These are phyloP conservation scores for Cosmorhoe ocellata DNA, from an alignment of 2,888 invertebrate genomes.

Conservation along the genomic window DNA sequence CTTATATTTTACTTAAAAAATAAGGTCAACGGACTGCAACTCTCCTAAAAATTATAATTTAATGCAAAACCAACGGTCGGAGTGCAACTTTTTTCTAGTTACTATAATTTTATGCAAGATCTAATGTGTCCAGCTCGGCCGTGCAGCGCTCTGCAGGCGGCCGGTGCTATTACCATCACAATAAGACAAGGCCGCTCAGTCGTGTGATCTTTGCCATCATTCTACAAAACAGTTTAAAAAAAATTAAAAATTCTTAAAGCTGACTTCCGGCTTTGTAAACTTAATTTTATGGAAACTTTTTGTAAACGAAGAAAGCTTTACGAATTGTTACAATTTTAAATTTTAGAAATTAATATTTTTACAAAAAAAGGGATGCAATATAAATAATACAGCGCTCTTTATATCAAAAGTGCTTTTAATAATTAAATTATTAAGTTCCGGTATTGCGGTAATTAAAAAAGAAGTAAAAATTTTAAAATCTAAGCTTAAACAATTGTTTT, in stretches of 20 bases:
- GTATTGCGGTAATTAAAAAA: too few species aligned
- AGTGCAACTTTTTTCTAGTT: conserved; percentile 43
- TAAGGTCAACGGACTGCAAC: conserved; percentile 15
- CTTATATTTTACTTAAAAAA: not conserved
- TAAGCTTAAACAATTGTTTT: too few species aligned
- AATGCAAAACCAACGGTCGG: conserved; percentile 43
- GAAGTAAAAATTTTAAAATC: too few species aligned
- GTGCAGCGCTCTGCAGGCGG: conserved; percentile 57
- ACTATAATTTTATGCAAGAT: conserved; percentile 71
- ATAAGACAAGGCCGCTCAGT: conserved; percentile 40
- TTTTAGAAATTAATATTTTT: too few species aligned
- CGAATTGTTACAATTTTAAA: too few species aligned
- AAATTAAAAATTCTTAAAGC: not conserved
- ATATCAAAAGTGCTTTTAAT: too few species aligned
- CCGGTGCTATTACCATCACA: conserved; percentile 63
- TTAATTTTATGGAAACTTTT: too few species aligned
- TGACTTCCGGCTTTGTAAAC: conserved; percentile 1
- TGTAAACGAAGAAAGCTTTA: too few species aligned
- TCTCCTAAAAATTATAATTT: conserved; percentile 18
- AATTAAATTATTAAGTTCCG: too few species aligned
- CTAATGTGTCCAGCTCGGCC: conserved; percentile 61
- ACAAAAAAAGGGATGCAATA: too few species aligned
- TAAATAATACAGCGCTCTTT: too few species aligned
- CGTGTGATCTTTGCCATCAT: conserved; percentile 27
- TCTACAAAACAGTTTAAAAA: not conserved